These are phyloP conservation scores for Biston betularia DNA, from an alignment of 2,888 invertebrate genomes.

Conservation along the genomic window DNA sequence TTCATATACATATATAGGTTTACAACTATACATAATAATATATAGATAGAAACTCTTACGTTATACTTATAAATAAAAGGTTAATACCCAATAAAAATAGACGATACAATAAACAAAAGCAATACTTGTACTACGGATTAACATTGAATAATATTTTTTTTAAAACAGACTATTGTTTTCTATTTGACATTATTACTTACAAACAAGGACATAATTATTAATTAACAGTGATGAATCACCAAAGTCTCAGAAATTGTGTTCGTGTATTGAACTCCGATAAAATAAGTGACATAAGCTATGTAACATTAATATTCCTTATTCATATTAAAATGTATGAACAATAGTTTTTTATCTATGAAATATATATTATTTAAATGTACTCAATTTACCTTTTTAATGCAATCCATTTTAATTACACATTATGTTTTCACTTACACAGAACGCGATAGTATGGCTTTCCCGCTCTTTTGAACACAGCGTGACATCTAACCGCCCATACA, in stretches of 20 bases:
- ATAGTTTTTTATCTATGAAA: too few species aligned
- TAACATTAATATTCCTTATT: not conserved
- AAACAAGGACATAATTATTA: not conserved
- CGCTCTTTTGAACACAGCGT: conserved; percentile 64
- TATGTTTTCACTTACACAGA: conserved; percentile 42
- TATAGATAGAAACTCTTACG: too few species aligned
- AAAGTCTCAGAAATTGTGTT: not conserved
- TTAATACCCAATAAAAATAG: too few species aligned
- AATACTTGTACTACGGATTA: too few species aligned
- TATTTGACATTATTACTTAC: too few species aligned
- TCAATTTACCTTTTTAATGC: conserved; percentile 18
- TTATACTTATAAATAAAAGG: too few species aligned
- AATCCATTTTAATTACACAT: conserved; percentile 28
- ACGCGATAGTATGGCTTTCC: conserved; percentile 58
- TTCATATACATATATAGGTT: too few species aligned
- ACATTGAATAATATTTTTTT: too few species aligned
- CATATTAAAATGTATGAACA: not conserved
- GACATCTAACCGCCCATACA: conserved; percentile 51
- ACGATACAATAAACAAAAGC: too few species aligned
- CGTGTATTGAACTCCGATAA: not conserved
- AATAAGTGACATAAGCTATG: not conserved
- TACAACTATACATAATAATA: too few species aligned
- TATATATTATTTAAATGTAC: not conserved
- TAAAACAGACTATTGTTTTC: too few species aligned
- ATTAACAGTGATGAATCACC: not conserved